Evolutionary conservation across 2,888 invertebrate species (phyloP).

Genomic region (Polydrusus cervinus): DNA sequence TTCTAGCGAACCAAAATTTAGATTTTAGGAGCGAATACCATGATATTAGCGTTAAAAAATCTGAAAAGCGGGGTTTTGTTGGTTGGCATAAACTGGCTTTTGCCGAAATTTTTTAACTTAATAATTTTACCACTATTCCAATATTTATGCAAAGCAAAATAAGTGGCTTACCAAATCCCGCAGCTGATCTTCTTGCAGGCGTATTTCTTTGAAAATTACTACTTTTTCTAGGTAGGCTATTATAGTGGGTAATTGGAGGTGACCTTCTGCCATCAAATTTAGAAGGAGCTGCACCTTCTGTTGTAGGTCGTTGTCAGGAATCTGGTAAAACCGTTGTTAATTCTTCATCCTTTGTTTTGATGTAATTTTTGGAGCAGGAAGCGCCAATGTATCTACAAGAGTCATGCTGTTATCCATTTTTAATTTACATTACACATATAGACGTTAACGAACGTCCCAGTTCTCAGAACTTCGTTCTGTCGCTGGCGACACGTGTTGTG

Average conservation of each 20-base stretch:
- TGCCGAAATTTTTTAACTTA: no score
- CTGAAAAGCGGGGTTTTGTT: no score
- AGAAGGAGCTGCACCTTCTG: constrained; percentile 72
- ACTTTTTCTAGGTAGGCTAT: constrained; percentile 74
- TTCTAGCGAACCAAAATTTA: no score
- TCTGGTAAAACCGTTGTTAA: constrained; percentile 67
- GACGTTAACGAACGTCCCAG: no score
- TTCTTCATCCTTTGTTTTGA: constrained; percentile 71
- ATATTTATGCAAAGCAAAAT: not conserved
- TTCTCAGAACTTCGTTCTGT: no score
- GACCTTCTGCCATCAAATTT: constrained; percentile 63
- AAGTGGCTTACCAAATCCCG: constrained; percentile 62
- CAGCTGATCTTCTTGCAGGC: constrained; percentile 77
- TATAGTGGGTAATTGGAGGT: constrained; percentile 69
- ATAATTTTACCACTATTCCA: no score
- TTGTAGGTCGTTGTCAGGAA: constrained; percentile 74
- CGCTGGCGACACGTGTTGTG: no score
- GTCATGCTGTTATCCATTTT: not conserved
- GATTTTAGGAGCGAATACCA: no score
- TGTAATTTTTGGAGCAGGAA: constrained; percentile 60
- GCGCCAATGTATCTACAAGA: constrained; percentile 71
- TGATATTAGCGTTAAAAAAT: no score
- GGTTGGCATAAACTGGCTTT: no score
- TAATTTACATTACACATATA: not conserved
- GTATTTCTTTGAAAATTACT: constrained; percentile 79